Conservation (phyloP, 1,140 invertebrate genomes). For the Drosophila lacteicornis region DNA sequence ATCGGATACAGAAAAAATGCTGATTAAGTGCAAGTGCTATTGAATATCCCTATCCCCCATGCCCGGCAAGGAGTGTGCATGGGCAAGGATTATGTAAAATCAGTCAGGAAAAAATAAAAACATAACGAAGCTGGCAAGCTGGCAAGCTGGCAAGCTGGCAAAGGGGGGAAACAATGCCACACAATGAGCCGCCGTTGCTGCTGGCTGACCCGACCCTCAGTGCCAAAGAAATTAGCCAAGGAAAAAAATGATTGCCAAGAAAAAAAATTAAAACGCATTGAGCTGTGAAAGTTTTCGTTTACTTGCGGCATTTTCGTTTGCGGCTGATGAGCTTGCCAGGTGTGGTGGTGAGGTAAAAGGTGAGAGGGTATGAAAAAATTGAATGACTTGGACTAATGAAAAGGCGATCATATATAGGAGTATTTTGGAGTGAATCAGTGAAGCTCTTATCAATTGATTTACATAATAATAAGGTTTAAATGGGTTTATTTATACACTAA, state of each 20-base stretch:
- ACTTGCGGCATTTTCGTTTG: slow-evolving; percentile 76
- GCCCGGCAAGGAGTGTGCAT: background rate
- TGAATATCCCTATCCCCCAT: slow-evolving; percentile 52
- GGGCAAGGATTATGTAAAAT: slow-evolving; percentile 60
- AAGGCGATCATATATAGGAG: slow-evolving; percentile 13
- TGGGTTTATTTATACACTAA: too few relatives aligned
- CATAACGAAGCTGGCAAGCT: slow-evolving; percentile 23
- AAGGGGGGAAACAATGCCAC: slow-evolving; percentile 22
- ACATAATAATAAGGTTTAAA: background rate
- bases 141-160: background rate
- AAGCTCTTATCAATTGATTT: background rate
- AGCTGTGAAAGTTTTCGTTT: slow-evolving; percentile 76
- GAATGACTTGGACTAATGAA: slow-evolving; percentile 25
- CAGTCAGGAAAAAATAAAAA: slow-evolving; percentile 60
- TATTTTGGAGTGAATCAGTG: background rate
- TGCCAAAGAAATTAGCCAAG: slow-evolving; percentile 46
- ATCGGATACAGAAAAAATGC: slow-evolving; percentile 59
- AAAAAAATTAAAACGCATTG: slow-evolving; percentile 81
- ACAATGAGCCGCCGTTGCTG: slow-evolving; percentile 21
- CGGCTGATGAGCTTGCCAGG: slow-evolving; percentile 20
- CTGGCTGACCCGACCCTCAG: slow-evolving; percentile 16
- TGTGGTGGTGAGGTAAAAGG: slow-evolving; percentile 17
- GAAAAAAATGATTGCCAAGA: slow-evolving; percentile 48
- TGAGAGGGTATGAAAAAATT: slow-evolving; percentile 8
- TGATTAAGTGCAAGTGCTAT: slow-evolving; percentile 51